phyloP scores from a whole-genome alignment of 2,888 invertebrate genomes.

The Scaptomyza polygonia region DNA sequence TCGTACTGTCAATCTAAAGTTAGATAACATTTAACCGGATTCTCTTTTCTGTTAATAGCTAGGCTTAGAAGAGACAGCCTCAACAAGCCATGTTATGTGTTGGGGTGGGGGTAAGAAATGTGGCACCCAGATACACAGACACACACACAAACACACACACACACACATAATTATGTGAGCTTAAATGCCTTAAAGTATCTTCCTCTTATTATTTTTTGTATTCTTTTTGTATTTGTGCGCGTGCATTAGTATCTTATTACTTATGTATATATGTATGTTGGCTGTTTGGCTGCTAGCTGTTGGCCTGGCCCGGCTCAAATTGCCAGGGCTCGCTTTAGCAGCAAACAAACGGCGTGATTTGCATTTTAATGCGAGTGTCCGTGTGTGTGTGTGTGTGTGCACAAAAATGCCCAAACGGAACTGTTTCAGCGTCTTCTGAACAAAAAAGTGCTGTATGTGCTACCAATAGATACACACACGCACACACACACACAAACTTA shows the following conservation, averaged over 20 bases:
- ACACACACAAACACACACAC: background rate
- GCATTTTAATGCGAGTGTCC: conserved; percentile 66
- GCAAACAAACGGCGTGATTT: conserved; percentile 66
- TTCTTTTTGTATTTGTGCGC: conserved; percentile 44
- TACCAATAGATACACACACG: conserved; percentile 13
- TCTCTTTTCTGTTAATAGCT: conserved; percentile 15
- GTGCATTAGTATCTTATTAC: conserved; percentile 62
- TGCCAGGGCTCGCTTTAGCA: conserved; percentile 60
- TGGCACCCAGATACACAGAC: too few relatives aligned
- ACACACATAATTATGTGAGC: conserved; percentile 51
- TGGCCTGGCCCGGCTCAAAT: conserved; percentile 43
- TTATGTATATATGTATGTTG: conserved; percentile 37
- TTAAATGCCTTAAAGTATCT: conserved; percentile 54
- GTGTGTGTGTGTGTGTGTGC: conserved; percentile 19
- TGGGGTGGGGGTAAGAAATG: too few relatives aligned
- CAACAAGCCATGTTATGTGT: too few relatives aligned
- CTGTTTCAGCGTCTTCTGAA: conserved; percentile 33
- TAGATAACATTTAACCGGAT: conserved; percentile 39
- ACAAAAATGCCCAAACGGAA: conserved; percentile 51
- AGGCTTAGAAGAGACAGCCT: too few relatives aligned
- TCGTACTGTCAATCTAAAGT: conserved; percentile 6
- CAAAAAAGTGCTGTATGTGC: conserved; percentile 2
- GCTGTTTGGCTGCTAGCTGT: conserved; percentile 22
- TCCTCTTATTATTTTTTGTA: conserved; percentile 16
- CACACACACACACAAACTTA: conserved; percentile 13